phyloP scores from a whole-genome alignment of 1,140 invertebrate genomes.

The Heliconius himera region DNA sequence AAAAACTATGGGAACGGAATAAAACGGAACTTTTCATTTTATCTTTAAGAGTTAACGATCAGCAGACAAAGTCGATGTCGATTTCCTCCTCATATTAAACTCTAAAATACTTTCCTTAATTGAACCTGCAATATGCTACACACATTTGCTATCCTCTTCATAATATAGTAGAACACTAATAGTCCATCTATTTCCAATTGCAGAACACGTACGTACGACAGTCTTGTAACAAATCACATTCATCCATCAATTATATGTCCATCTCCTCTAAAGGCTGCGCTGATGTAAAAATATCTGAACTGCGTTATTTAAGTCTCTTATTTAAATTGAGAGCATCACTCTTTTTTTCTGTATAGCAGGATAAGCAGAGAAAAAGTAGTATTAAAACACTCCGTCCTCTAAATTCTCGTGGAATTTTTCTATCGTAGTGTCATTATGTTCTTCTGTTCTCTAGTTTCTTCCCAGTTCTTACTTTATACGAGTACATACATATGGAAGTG shows the following conservation, averaged over 20 bases:
- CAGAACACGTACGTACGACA: constrained; percentile 1
- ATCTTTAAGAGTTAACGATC: too few relatives aligned
- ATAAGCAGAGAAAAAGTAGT: too few relatives aligned
- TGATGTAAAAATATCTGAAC: background rate
- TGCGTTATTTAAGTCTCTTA: background rate
- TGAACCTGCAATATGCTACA: background rate
- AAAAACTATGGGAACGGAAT: too few relatives aligned
- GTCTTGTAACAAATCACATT: constrained; percentile 6
- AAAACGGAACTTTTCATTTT: too few relatives aligned
- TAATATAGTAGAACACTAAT: background rate
- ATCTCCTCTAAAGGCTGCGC: background rate
- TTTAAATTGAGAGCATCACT: background rate
- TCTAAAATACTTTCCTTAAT: background rate
- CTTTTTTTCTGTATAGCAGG: too few relatives aligned
- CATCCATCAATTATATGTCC: constrained; percentile 12
- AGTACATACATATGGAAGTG: too few relatives aligned
- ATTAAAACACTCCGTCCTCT: too few relatives aligned
- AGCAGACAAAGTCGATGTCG: too few relatives aligned
- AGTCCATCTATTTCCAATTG: background rate
- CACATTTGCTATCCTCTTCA: background rate
- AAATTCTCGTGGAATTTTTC: too few relatives aligned
- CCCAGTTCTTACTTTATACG: too few relatives aligned
- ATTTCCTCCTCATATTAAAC: background rate
- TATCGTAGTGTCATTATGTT: too few relatives aligned
- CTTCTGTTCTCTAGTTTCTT: too few relatives aligned